Evolutionary conservation across 2,113 vertebrate genomes (phyloP).

Genomic region (Tringa solitaria): DNA sequence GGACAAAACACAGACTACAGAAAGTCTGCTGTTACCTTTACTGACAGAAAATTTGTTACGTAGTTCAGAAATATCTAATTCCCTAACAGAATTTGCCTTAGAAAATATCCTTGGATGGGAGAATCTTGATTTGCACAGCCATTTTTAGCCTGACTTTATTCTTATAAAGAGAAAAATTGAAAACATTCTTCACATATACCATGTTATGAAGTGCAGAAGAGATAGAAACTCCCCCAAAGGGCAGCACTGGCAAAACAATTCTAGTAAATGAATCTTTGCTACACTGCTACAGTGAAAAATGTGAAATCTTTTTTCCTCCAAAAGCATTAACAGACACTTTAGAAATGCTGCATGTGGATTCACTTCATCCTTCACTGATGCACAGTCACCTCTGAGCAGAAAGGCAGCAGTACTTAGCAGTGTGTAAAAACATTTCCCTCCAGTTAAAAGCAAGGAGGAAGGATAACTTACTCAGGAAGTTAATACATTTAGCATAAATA

Average conservation of each 20-base stretch:
- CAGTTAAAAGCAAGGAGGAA: neutral
- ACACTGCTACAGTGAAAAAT: neutral
- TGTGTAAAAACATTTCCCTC: neutral
- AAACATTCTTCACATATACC: neutral
- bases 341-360: neutral
- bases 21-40: neutral
- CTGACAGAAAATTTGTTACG: neutral
- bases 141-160: neutral
- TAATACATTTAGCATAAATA: neutral
- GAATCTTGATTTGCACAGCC: neutral
- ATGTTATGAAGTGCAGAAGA: neutral
- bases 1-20: neutral
- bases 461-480: neutral
- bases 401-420: neutral
- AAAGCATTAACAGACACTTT: neutral
- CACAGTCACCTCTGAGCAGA: neutral
- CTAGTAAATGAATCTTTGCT: neutral
- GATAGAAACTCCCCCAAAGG: neutral
- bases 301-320: neutral
- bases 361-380: neutral
- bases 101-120: neutral
- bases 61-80: neutral
- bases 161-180: neutral
- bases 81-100: neutral
- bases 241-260: neutral